Conservation (phyloP, 2,113 vertebrate species). For the Amazona guildingii region DNA sequence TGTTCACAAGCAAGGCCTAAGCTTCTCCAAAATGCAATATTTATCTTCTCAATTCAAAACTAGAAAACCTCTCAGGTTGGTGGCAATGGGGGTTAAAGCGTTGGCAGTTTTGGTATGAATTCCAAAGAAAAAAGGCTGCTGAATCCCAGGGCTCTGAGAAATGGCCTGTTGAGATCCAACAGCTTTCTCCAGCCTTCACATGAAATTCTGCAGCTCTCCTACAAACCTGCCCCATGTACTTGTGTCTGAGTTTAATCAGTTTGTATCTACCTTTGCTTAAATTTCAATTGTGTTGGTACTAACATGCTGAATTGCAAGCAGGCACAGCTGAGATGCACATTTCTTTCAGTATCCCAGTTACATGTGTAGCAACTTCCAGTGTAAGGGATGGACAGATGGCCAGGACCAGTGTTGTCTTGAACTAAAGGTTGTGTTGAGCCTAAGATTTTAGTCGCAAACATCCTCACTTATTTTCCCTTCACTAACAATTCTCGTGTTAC, state of each 20-base stretch:
- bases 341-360: not conserved
- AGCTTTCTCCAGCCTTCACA: not conserved
- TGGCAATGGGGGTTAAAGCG: not conserved
- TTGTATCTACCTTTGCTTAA: not conserved
- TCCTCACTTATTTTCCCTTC: not conserved
- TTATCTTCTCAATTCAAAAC: not conserved
- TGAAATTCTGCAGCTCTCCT: not conserved
- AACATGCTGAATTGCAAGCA: not conserved
- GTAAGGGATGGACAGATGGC: not conserved
- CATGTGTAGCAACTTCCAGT: not conserved
- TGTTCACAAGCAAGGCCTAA: not conserved
- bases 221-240: not conserved
- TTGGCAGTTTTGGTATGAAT: not conserved
- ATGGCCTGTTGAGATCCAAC: not conserved
- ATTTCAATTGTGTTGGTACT: not conserved
- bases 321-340: not conserved
- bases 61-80: not conserved
- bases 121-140: not conserved
- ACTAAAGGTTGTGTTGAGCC: not conserved
- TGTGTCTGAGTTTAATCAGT: not conserved
- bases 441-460: not conserved
- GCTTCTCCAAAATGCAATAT: not conserved
- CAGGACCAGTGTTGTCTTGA: not conserved
- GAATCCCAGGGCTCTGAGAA: not conserved
- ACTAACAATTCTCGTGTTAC: not conserved